Conservation (phyloP, 2,888 invertebrate species). For the Hermaeophaga mercurialis region DNA sequence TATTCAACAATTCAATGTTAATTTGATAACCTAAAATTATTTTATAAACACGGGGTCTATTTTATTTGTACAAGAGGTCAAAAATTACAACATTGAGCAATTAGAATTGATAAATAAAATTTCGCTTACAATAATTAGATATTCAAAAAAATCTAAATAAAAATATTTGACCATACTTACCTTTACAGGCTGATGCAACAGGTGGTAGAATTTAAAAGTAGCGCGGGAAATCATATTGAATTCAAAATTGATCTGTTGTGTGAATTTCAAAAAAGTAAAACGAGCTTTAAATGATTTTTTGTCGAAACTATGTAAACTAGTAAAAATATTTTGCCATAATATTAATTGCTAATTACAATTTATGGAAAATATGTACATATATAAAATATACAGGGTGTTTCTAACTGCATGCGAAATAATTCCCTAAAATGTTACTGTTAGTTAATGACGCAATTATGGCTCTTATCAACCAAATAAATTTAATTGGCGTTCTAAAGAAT, state of each 20-base stretch:
- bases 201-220: constrained; percentile 33
- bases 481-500: constrained; percentile 20
- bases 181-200: constrained; percentile 34
- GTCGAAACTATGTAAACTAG: too few species aligned
- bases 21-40: constrained; percentile 22
- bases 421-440: too few species aligned
- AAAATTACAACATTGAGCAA: constrained; percentile 2
- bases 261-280: too few species aligned
- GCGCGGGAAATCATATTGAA: constrained; percentile 39
- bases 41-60: constrained; percentile 1
- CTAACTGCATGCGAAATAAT: too few species aligned
- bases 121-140: constrained; percentile 1
- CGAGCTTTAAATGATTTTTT: too few species aligned
- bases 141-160: neutral
- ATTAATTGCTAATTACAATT: too few species aligned
- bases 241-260: neutral
- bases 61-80: constrained; percentile 5
- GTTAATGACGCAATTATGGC: constrained; percentile 20
- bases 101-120: too few species aligned
- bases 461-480: constrained; percentile 21
- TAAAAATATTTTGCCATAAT: too few species aligned
- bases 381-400: too few species aligned
- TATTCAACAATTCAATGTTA: neutral
- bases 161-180: too few species aligned
- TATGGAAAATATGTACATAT: too few species aligned